phyloP scores from a whole-genome alignment of 2,113 vertebrate species.

The Nesogale talazaci region DNA sequence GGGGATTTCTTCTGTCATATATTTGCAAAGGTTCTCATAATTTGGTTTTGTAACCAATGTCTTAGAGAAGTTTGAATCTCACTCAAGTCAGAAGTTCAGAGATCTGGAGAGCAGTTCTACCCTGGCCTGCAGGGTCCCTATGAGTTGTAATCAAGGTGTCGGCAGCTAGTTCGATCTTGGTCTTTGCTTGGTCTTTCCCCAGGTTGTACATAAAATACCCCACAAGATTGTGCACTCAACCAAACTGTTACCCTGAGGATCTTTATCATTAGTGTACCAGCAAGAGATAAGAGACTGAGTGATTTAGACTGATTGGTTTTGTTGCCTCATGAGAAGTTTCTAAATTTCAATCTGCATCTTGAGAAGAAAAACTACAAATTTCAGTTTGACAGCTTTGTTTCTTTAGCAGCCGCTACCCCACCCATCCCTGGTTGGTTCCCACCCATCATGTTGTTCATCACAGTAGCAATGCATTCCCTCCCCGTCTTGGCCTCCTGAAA shows the following conservation, averaged over 20 bases:
- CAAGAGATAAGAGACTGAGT: not conserved
- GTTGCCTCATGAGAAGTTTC: not conserved
- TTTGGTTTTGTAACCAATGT: not conserved
- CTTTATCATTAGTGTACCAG: not conserved
- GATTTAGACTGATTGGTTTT: not conserved
- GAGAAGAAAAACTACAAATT: not conserved
- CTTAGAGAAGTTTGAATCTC: not conserved
- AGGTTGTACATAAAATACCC: not conserved
- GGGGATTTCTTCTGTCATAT: not conserved
- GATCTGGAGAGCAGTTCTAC: not conserved
- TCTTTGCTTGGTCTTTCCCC: not conserved
- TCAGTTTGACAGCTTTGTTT: not conserved
- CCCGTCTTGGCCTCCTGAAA: not conserved
- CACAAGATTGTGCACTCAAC: not conserved
- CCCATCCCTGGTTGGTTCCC: not conserved
- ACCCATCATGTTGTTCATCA: not conserved
- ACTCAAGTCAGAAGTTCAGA: not conserved
- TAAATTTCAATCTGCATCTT: not conserved
- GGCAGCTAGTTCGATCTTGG: not conserved
- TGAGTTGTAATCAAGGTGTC: too few relatives aligned
- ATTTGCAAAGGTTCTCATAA: not conserved
- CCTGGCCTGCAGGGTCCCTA: too few relatives aligned
- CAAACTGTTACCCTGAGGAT: not conserved
- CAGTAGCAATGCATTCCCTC: not conserved
- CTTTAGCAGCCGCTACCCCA: not conserved